These are phyloP conservation scores for Scleropages formosus DNA, from an alignment of 2,797 vertebrate genomes.

Conservation along the genomic window DNA sequence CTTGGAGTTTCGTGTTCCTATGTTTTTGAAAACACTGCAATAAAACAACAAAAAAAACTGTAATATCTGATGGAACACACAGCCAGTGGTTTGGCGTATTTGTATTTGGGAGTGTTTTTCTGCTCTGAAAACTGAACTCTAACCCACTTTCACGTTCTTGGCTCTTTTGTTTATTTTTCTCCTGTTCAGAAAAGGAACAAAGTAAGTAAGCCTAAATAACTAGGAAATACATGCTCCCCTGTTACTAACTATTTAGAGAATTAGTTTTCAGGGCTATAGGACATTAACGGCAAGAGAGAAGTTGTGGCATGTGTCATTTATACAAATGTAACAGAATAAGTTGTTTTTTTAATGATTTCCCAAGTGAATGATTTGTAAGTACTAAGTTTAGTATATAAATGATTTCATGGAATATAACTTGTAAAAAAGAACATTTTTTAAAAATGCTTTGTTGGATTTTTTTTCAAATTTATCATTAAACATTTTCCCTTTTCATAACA, in stretches of 20 bases:
- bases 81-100: neutral
- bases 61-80: neutral
- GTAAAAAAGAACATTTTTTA: too few species aligned
- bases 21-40: constrained; percentile 1
- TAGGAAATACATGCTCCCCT: neutral
- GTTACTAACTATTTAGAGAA: neutral
- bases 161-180: constrained; percentile 11
- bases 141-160: constrained; percentile 55
- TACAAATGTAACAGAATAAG: too few species aligned
- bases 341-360: too few species aligned
- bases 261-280: neutral
- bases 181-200: neutral
- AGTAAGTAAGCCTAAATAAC: constrained; percentile 1
- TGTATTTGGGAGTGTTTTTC: neutral
- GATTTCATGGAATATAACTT: too few species aligned
- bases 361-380: too few species aligned
- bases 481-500: too few species aligned
- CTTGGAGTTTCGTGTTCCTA: neutral
- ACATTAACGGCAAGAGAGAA: neutral
- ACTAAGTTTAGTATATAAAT: too few species aligned
- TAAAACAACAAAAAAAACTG: neutral
- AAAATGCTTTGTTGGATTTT: too few species aligned
- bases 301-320: too few species aligned
- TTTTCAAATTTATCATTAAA: too few species aligned
- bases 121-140: constrained; percentile 58